Evolutionary conservation across 2,113 vertebrate species (phyloP), one percentile per base, ranked within the genome.

Genomic region (Cacatua alba): DNA sequence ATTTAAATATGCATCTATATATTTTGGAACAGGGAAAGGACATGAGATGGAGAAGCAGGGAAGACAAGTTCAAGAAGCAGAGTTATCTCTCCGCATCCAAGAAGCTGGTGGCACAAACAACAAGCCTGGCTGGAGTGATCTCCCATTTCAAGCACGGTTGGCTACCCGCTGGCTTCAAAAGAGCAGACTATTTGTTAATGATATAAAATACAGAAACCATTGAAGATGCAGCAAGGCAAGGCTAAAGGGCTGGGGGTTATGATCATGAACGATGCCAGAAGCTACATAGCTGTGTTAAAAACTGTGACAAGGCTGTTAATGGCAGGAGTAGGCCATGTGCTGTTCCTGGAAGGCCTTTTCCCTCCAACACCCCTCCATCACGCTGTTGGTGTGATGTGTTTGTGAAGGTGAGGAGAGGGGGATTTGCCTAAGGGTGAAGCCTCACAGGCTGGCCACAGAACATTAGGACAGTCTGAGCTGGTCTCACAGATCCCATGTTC

Each of bases 141-240:
- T 94, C 86, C 82, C 80, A 72, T 82, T 94, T 92, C 88, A 72
- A 97, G 91, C 92, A 91, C 8, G 2, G 91, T 14, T 69, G 86
- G 77, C 88, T 93, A 97, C 80, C 94, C 3, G 10, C 91, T 84
- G 86, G 80, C 95, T 95, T 94, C 83, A 65, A 49, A 92, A 95
- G 84, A 97, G 83, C 86, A 63, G 78, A 95, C 90, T 95, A 94
- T 18, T 76, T 60, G 79, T 92, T 94, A 94, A 91, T 67, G 84
- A 62, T 63, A 92, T 46, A 93, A 96, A 95, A 90, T 86, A 94
- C 63, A 85, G 88, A 83, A 78, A 92, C 75, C 52, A 78, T 88
- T 96, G 71, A 88, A 95, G 94, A 96, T 84, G 77, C 95, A 94
- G 83, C 92, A 91, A 95, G 76, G 88, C 90, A 92, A 95, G 69